phyloP scores from a whole-genome alignment of 2,888 invertebrate genomes.

The Plagodis pulveraria region DNA sequence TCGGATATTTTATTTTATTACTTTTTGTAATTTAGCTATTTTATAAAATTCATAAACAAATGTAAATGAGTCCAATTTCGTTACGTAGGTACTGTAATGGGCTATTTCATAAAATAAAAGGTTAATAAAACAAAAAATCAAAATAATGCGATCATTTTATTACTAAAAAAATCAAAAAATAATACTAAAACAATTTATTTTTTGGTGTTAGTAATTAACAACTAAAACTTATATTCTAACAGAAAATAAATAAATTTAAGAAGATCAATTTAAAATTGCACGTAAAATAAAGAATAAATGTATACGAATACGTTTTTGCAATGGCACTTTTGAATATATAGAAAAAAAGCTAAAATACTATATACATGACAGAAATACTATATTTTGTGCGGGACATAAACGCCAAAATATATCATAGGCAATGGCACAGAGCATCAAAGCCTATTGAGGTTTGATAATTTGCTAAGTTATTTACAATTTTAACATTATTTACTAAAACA shows the following conservation, averaged over 20 bases:
- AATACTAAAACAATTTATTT: constrained; percentile 68
- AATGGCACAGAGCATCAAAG: constrained; percentile 78
- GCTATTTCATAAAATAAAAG: neutral
- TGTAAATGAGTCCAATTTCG: too few relatives aligned
- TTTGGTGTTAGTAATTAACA: constrained; percentile 82
- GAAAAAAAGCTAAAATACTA: constrained; percentile 64
- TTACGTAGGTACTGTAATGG: too few relatives aligned
- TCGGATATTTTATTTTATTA: too few relatives aligned
- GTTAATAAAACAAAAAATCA: constrained; percentile 33
- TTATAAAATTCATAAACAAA: too few relatives aligned
- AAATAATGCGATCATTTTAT: constrained; percentile 51
- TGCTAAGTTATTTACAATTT: constrained; percentile 65
- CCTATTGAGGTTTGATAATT: constrained; percentile 56
- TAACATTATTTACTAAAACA: constrained; percentile 14
- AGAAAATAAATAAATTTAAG: constrained; percentile 70
- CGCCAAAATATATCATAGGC: constrained; percentile 42
- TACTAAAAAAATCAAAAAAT: constrained; percentile 63
- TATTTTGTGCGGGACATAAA: constrained; percentile 15
- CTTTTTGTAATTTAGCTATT: too few relatives aligned
- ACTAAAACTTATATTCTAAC: constrained; percentile 60
- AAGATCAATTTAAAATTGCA: constrained; percentile 67
- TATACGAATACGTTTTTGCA: constrained; percentile 41
- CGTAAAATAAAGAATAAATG: constrained; percentile 45
- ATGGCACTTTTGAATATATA: constrained; percentile 77
- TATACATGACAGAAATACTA: constrained; percentile 37